These are phyloP conservation scores for Anas bernieri DNA, from an alignment of 2,797 vertebrate species.

Conservation along the genomic window DNA sequence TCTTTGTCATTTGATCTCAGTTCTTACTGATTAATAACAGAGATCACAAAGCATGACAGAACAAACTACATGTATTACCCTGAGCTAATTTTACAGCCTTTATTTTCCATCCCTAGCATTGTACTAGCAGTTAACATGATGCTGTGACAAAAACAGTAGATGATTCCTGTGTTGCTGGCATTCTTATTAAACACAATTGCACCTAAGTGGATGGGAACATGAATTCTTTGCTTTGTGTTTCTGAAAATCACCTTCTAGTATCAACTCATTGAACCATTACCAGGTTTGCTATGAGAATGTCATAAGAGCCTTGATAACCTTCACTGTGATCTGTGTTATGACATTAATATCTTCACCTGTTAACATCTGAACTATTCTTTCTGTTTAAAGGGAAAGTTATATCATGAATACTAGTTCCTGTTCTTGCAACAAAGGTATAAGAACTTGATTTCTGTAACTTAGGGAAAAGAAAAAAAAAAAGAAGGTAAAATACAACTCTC, in stretches of 20 bases:
- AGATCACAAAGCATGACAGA: neutral
- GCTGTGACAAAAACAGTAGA: neutral
- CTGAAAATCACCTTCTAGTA: neutral
- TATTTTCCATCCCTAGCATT: neutral
- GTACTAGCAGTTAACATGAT: neutral
- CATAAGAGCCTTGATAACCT: neutral
- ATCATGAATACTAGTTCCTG: neutral
- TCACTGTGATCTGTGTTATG: neutral
- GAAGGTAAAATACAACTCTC: neutral
- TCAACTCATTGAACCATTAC: neutral
- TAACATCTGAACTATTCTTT: neutral
- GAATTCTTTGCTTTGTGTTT: neutral
- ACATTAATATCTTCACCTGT: neutral
- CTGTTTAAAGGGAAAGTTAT: neutral
- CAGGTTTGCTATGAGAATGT: neutral
- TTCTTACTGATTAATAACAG: constrained; percentile 32
- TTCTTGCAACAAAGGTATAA: neutral
- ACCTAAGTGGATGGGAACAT: neutral
- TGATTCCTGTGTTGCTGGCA: neutral
- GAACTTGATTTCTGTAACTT: neutral
- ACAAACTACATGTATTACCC: neutral
- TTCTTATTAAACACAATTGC: neutral
- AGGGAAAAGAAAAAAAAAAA: neutral
- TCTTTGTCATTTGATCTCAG: neutral
- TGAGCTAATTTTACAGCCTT: neutral